Conservation (phyloP, 1,140 invertebrate genomes). For the Trypoxylus dichotomus region DNA sequence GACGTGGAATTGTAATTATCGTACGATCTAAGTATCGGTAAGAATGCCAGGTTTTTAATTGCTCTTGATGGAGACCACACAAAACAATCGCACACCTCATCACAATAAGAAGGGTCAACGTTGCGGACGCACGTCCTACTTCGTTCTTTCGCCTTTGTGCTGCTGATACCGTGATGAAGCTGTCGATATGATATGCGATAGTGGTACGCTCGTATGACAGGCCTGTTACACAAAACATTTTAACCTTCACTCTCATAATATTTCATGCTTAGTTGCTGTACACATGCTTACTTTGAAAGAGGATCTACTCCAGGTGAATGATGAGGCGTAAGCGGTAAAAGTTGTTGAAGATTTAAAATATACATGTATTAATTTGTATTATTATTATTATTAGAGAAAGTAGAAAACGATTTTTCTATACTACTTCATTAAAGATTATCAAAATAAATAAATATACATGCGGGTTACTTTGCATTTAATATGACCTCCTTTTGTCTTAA, state of each 20-base stretch:
- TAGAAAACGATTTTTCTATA: too few relatives aligned
- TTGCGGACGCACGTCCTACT: not conserved
- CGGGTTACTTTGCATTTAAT: too few relatives aligned
- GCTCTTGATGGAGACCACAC: conserved; percentile 28
- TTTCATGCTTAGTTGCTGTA: not conserved
- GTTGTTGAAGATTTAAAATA: too few relatives aligned
- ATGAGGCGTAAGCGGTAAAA: too few relatives aligned
- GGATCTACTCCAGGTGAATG: too few relatives aligned
- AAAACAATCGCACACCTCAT: conserved; percentile 25
- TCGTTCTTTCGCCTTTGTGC: conserved; percentile 9
- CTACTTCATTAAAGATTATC: too few relatives aligned
- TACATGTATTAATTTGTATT: too few relatives aligned
- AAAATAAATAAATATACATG: too few relatives aligned
- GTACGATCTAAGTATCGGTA: not conserved
- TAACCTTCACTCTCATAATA: conserved; percentile 1
- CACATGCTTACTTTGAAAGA: too few relatives aligned
- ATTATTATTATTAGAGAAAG: too few relatives aligned
- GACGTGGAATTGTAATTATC: conserved; percentile 15
- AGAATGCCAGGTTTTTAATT: conserved; percentile 31
- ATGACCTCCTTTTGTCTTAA: too few relatives aligned
- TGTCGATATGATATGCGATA: conserved; percentile 37
- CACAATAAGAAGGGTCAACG: conserved; percentile 3
- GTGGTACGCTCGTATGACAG: conserved; percentile 14
- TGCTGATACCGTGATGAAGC: conserved; percentile 31
- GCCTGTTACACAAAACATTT: conserved; percentile 1